Percentiles rank a stretch among this genome's conserved stretches.
These are phyloP conservation scores for Drosophila seguyi DNA, from an alignment of 1,140 invertebrate species.

Conservation along the genomic window DNA sequence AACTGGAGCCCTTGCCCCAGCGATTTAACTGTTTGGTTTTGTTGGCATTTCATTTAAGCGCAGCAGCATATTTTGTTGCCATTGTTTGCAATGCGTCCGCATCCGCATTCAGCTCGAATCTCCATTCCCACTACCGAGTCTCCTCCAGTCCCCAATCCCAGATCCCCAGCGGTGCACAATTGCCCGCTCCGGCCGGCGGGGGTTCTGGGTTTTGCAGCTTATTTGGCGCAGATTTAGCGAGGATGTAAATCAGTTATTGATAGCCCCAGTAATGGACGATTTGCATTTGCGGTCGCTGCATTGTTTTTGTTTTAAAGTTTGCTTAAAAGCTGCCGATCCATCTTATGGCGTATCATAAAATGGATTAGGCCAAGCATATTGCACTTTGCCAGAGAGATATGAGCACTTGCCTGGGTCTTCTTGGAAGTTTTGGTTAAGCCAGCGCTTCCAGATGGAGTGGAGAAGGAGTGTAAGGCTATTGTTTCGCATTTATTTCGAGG, in stretches of 20 bases:
- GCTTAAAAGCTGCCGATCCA: slow-evolving; percentile 19
- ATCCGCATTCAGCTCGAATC: slow-evolving; percentile 40
- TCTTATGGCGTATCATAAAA: not conserved
- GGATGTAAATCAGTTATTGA: slow-evolving; percentile 83
- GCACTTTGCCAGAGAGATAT: not conserved
- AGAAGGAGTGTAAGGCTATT: no score
- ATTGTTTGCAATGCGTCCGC: slow-evolving; percentile 72
- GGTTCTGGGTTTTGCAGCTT: slow-evolving; percentile 26
- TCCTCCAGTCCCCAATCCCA: not conserved
- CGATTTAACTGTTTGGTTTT: slow-evolving; percentile 75
- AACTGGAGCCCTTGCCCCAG: slow-evolving; percentile 29
- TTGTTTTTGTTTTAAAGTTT: slow-evolving; percentile 6
- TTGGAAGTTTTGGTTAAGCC: not conserved
- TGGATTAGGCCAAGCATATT: slow-evolving; percentile 7
- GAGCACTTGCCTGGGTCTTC: not conserved
- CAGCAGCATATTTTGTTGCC: slow-evolving; percentile 80
- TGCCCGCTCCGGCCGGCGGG: slow-evolving; percentile 12
- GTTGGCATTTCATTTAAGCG: slow-evolving; percentile 81
- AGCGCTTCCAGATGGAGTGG: not conserved
- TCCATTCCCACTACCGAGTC: not conserved
- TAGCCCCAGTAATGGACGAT: slow-evolving; percentile 75
- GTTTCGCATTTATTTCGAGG: no score
- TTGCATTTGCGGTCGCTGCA: slow-evolving; percentile 37
- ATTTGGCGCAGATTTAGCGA: slow-evolving; percentile 62
- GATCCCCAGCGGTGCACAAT: slow-evolving; percentile 19